A percentile compares a stretch with the other conserved stretches of the same genome.
Evolutionary conservation across 2,113 vertebrate genomes (phyloP).

Genomic region (Notarius quadriscutis): DNA sequence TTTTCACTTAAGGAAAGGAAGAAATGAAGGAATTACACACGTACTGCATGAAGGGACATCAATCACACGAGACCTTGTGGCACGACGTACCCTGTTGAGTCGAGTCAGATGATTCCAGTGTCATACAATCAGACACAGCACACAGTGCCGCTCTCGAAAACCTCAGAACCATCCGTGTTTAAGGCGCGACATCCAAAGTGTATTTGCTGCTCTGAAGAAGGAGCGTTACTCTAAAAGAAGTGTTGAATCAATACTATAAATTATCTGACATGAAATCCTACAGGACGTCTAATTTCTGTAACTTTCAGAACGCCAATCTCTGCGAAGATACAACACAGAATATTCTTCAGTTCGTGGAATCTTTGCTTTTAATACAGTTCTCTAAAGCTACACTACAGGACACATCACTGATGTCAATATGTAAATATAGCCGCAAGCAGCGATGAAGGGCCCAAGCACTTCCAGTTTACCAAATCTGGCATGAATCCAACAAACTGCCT

Average conservation of each 20-base stretch:
- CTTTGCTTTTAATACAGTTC: background rate
- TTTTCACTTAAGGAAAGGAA: constrained; percentile 17
- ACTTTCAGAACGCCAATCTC: background rate
- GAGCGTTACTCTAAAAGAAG: background rate
- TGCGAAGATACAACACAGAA: background rate
- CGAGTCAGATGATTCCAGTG: background rate
- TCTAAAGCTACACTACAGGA: background rate
- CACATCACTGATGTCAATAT: background rate
- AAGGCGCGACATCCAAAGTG: background rate
- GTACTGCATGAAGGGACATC: background rate
- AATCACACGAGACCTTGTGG: background rate
- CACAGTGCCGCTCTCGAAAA: background rate
- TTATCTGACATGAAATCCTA: background rate
- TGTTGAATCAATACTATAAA: background rate
- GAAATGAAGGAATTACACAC: background rate
- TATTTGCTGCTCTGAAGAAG: background rate
- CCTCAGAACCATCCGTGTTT: background rate
- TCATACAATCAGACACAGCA: background rate
- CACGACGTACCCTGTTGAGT: too few species aligned
- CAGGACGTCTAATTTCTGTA: background rate
- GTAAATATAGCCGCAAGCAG: background rate
- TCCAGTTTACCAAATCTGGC: too few species aligned
- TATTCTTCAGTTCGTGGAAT: background rate
- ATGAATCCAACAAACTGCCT: too few species aligned
- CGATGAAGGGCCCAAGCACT: too few species aligned